A percentile compares a stretch with the other conserved stretches of the same genome.
Conservation (phyloP, 2,113 vertebrate species). For the Dicaeum eximium region DNA sequence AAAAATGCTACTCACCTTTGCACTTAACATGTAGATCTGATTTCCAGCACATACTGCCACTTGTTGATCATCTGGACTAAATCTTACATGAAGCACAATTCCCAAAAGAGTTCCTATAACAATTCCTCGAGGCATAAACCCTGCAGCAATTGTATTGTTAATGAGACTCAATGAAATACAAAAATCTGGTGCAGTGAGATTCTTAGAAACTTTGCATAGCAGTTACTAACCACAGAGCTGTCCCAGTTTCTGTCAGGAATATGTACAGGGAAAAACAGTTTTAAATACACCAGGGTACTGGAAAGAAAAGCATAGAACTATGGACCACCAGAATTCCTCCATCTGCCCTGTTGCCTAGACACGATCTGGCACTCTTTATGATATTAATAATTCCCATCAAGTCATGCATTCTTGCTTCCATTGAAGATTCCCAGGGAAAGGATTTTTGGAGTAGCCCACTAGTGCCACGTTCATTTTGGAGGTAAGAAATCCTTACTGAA, state of each 20-base stretch:
- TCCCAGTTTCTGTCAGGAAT: background rate
- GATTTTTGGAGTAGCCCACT: background rate
- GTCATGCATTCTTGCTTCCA: background rate
- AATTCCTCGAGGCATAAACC: constrained; percentile 71
- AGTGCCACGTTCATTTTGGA: background rate
- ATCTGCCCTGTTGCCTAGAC: background rate
- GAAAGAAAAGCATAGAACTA: background rate
- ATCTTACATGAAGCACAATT: constrained; percentile 73
- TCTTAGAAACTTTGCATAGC: background rate
- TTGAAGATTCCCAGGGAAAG: background rate
- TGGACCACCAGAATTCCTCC: background rate
- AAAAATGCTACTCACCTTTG: constrained; percentile 71
- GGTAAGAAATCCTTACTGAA: background rate
- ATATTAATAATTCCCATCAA: background rate
- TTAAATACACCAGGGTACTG: background rate
- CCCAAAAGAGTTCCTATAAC: constrained; percentile 77
- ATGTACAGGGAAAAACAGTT: background rate
- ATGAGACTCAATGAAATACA: background rate
- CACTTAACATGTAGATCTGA: constrained; percentile 70
- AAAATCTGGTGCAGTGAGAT: background rate
- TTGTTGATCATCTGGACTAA: constrained; percentile 73
- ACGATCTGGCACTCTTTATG: background rate
- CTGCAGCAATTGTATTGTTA: constrained; percentile 57
- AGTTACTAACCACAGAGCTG: background rate
- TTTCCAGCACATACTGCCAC: constrained; percentile 76